These are phyloP conservation scores for Hermaeophaga mercurialis DNA, from an alignment of 2,888 invertebrate species.

Conservation along the genomic window DNA sequence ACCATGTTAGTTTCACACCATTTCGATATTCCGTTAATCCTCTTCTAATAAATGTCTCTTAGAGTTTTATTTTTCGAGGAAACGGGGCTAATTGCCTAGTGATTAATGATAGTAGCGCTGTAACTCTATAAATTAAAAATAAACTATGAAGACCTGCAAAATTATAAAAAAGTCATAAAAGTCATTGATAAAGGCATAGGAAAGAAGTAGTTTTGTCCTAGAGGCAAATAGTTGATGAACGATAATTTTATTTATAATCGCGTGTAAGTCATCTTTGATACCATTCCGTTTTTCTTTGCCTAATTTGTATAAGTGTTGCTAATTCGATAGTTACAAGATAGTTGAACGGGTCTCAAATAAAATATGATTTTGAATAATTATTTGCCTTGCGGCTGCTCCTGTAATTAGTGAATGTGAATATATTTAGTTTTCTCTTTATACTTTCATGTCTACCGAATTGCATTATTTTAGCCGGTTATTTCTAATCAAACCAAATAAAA, in stretches of 20 bases:
- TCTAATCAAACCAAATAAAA: no score
- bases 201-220: slow-evolving; percentile 16
- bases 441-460: no score
- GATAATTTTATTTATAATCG: slow-evolving; percentile 8
- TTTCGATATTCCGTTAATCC: no score
- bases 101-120: slow-evolving; percentile 25
- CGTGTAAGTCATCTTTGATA: slow-evolving; percentile 10
- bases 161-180: no score
- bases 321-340: slow-evolving; percentile 15
- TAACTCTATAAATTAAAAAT: slow-evolving; percentile 22
- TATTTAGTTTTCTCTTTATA: no score
- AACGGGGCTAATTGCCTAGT: slow-evolving; percentile 22
- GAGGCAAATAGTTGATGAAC: slow-evolving; percentile 5
- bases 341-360: not conserved
- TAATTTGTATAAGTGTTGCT: slow-evolving; percentile 19
- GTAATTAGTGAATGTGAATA: not conserved
- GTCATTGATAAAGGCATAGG: slow-evolving; percentile 1
- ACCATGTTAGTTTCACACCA: no score
- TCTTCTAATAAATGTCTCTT: no score
- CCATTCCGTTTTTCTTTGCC: slow-evolving; percentile 12
- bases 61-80: no score
- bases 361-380: slow-evolving; percentile 7
- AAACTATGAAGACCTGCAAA: no score
- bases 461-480: no score
- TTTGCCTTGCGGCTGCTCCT: not conserved